These are phyloP conservation scores for Meteorus sp. DNA, from an alignment of 1,140 invertebrate species.

Conservation along the genomic window DNA sequence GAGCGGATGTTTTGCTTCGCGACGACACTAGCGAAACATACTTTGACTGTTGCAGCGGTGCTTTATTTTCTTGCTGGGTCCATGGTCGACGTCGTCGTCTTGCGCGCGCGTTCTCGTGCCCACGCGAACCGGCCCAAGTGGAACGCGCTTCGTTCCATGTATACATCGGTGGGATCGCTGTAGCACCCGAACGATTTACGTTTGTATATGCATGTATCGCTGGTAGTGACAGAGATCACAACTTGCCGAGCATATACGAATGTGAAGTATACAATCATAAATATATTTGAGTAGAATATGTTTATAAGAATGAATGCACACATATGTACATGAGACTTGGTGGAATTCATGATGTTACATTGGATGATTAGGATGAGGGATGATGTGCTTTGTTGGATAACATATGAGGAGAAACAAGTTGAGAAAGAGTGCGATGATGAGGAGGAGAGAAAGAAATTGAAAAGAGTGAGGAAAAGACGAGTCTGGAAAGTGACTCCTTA, in stretches of 20 bases:
- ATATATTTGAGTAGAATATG: background rate
- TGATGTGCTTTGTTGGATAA: background rate
- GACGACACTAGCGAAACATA: conserved; percentile 10
- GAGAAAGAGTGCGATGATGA: too few relatives aligned
- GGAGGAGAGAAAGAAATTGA: too few relatives aligned
- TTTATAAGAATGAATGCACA: too few relatives aligned
- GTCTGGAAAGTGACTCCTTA: background rate
- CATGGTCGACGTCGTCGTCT: conserved; percentile 27
- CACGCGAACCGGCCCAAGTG: conserved; percentile 15
- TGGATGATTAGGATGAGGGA: background rate
- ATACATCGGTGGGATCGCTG: conserved; percentile 13
- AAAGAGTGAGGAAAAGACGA: too few relatives aligned
- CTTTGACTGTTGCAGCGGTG: conserved; percentile 7
- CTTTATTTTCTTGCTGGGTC: conserved; percentile 24
- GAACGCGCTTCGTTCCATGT: conserved; percentile 22
- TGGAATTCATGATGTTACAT: background rate
- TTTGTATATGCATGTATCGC: conserved; percentile 10
- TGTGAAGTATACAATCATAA: background rate
- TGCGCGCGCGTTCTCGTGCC: background rate
- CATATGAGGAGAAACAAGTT: too few relatives aligned
- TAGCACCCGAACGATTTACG: conserved; percentile 23
- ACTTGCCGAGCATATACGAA: background rate
- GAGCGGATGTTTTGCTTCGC: conserved; percentile 4
- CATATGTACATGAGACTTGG: too few relatives aligned
- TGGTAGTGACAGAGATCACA: conserved; percentile 4